A percentile compares a stretch with the other conserved stretches of the same genome.
phyloP scores from a whole-genome alignment of 2,888 invertebrate genomes.

The Yponomeuta cagnagella region DNA sequence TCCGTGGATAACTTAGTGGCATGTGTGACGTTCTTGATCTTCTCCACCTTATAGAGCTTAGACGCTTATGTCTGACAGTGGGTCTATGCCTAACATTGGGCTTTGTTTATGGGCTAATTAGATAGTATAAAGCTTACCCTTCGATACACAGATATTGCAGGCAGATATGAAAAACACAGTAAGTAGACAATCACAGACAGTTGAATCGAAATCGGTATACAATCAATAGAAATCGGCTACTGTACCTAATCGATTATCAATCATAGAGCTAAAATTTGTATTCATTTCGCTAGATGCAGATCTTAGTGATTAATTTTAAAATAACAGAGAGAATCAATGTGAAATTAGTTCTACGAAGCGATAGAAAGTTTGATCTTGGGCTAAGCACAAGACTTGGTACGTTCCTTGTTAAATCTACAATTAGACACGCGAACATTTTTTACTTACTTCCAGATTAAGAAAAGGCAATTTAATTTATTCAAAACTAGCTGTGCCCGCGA shows the following conservation, averaged over 20 bases:
- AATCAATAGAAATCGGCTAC: neutral
- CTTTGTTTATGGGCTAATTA: too few species aligned
- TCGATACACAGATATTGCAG: too few species aligned
- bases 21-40: too few species aligned
- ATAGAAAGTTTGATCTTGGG: neutral
- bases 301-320: neutral
- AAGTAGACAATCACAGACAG: too few species aligned
- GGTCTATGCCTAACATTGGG: too few species aligned
- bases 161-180: too few species aligned
- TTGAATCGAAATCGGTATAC: neutral
- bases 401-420: slow-evolving; percentile 2
- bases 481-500: neutral
- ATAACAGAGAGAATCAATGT: slow-evolving; percentile 1
- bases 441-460: neutral
- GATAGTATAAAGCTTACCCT: too few species aligned
- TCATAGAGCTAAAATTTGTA: neutral
- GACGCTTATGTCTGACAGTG: too few species aligned
- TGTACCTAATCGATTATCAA: neutral
- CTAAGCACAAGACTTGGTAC: neutral
- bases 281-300: neutral
- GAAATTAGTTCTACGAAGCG: neutral
- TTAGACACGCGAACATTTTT: slow-evolving; percentile 6
- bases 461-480: neutral
- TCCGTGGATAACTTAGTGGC: too few species aligned
- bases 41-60: too few species aligned